Conservation (phyloP, 2,797 vertebrate species). For the Threskiornis aethiopicus region DNA sequence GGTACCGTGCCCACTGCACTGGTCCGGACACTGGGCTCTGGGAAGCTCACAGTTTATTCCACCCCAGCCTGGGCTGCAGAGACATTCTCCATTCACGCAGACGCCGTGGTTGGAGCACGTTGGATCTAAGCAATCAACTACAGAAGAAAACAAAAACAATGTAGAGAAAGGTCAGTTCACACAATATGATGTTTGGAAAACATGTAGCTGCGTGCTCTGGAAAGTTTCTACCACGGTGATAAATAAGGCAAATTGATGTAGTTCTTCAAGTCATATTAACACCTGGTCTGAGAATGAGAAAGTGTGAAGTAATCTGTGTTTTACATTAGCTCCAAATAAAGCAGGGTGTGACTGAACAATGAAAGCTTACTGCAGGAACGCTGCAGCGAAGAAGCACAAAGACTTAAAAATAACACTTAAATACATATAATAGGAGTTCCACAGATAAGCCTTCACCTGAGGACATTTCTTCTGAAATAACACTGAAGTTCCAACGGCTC, state of each 20-base stretch:
- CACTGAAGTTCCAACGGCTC: neutral
- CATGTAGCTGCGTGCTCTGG: neutral
- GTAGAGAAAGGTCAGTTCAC: neutral
- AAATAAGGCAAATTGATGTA: neutral
- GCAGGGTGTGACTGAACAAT: neutral
- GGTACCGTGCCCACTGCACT: constrained; percentile 98
- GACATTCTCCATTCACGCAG: constrained; percentile 94
- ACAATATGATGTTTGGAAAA: neutral
- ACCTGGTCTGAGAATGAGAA: neutral
- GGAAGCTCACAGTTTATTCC: constrained; percentile 94
- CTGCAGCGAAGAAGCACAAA: neutral
- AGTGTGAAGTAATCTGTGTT: neutral
- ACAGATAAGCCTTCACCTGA: neutral
- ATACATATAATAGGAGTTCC: neutral
- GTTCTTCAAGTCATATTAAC: neutral
- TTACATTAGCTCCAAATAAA: neutral
- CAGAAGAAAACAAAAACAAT: neutral
- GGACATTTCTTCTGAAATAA: neutral
- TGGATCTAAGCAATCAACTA: constrained; percentile 96
- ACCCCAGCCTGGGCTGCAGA: constrained; percentile 97
- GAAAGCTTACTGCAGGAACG: neutral
- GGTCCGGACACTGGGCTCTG: constrained; percentile 94
- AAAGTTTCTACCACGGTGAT: neutral
- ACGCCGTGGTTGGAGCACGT: constrained; percentile 95
- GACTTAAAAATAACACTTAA: neutral